A percentile compares a stretch with the other conserved stretches of the same genome.
Conservation (phyloP, 2,797 vertebrate species). For the Diplodus sargus region DNA sequence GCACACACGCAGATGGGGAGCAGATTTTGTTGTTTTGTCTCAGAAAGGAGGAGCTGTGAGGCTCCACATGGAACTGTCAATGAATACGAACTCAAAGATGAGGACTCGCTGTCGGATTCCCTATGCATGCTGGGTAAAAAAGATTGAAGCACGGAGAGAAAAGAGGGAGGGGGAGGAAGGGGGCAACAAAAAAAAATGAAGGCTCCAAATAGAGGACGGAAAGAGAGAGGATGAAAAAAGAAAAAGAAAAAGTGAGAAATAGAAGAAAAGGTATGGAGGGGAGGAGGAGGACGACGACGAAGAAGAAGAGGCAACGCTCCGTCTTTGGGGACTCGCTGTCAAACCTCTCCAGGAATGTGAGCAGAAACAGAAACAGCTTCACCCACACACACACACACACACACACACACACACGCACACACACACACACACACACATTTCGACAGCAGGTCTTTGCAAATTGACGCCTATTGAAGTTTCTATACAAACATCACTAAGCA, state of each 20-base stretch:
- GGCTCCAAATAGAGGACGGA: slow-evolving; percentile 32
- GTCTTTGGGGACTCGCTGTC: slow-evolving; percentile 88
- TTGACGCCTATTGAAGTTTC: slow-evolving; percentile 66
- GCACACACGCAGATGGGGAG: slow-evolving; percentile 42
- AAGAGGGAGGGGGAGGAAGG: slow-evolving; percentile 17
- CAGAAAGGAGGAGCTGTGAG: slow-evolving; percentile 60
- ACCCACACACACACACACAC: slow-evolving; percentile 43
- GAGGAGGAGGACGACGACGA: slow-evolving; percentile 8
- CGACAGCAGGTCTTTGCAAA: slow-evolving; percentile 60
- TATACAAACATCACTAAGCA: slow-evolving; percentile 66
- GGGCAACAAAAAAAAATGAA: slow-evolving; percentile 32
- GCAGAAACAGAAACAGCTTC: slow-evolving; percentile 82
- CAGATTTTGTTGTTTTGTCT: slow-evolving; percentile 71
- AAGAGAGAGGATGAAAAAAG: slow-evolving; percentile 27
- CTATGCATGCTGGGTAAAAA: slow-evolving; percentile 71
- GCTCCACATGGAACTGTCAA: slow-evolving; percentile 74
- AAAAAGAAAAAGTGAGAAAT: slow-evolving; percentile 34
- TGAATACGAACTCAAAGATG: slow-evolving; percentile 68
- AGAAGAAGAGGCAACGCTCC: slow-evolving; percentile 16
- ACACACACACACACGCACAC: slow-evolving; percentile 28
- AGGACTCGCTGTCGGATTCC: slow-evolving; percentile 62
- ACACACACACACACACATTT: slow-evolving; percentile 23
- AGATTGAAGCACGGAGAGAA: slow-evolving; percentile 56
- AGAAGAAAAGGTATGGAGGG: slow-evolving; percentile 29
- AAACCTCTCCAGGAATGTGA: slow-evolving; percentile 86